Evolutionary conservation across 2,797 vertebrate species (phyloP).

Genomic region (Pseudocheirus occidentalis): DNA sequence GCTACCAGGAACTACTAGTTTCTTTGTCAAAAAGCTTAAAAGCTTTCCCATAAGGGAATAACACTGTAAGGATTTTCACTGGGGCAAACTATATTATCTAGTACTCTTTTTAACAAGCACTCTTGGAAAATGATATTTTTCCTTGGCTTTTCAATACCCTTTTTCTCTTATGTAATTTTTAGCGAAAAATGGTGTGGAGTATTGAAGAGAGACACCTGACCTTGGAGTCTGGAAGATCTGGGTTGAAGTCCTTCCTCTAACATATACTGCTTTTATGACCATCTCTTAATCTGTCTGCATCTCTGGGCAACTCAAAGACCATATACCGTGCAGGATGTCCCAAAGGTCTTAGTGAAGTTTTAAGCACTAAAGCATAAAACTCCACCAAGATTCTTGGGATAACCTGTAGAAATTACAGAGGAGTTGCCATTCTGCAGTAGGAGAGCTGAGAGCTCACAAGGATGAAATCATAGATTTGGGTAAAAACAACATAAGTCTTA

Average conservation of each 20-base stretch:
- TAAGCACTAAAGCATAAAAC: not conserved
- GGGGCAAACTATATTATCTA: not conserved
- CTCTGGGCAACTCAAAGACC: not conserved
- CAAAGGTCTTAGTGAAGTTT: not conserved
- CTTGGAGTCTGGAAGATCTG: not conserved
- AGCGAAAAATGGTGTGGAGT: not conserved
- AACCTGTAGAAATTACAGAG: not conserved
- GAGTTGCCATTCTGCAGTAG: not conserved
- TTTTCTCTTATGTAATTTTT: not conserved
- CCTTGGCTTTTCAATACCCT: not conserved
- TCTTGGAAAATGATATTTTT: not conserved
- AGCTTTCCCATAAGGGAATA: not conserved
- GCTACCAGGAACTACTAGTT: not conserved
- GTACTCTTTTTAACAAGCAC: rapidly evolving
- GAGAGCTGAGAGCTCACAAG: not conserved
- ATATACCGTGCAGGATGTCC: not conserved
- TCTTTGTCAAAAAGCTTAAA: not conserved
- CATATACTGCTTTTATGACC: not conserved
- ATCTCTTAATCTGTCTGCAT: not conserved
- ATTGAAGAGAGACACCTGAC: not conserved
- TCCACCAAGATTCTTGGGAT: not conserved
- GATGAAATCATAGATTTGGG: not conserved
- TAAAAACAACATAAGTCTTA: not conserved
- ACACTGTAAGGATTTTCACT: rapidly evolving
- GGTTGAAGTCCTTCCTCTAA: not conserved